Conservation (phyloP, 2,888 invertebrate genomes). For the Bhutanitis thaidina region DNA sequence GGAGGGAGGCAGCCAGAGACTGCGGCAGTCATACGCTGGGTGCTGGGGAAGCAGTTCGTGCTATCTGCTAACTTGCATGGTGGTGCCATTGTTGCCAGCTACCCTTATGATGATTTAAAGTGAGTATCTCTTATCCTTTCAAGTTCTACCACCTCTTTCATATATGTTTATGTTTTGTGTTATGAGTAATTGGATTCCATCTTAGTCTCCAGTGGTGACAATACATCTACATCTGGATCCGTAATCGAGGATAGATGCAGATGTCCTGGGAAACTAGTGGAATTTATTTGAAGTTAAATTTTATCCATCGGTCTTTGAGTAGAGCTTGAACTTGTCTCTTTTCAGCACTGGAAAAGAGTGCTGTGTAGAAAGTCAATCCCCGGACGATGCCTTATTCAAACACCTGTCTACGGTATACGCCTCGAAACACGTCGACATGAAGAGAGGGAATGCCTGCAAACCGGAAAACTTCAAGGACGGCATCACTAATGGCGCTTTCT, state of each 20-base stretch:
- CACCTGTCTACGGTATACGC: conserved; percentile 89
- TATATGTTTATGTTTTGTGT: too few relatives aligned
- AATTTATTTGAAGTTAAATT: too few relatives aligned
- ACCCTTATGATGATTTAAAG: conserved; percentile 95
- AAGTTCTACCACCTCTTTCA: too few relatives aligned
- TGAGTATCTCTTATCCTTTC: conserved; percentile 45
- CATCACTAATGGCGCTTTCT: conserved; percentile 94
- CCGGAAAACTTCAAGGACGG: conserved; percentile 88
- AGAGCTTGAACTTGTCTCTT: too few relatives aligned
- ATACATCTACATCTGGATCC: too few relatives aligned
- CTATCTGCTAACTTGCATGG: conserved; percentile 97
- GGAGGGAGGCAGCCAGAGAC: conserved; percentile 91
- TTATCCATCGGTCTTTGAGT: too few relatives aligned
- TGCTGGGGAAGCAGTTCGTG: conserved; percentile 91
- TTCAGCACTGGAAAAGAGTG: conserved; percentile 79
- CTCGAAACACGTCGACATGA: conserved; percentile 87
- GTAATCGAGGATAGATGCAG: too few relatives aligned
- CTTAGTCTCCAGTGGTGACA: too few relatives aligned
- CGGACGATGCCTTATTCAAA: conserved; percentile 91
- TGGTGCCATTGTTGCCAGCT: conserved; percentile 98
- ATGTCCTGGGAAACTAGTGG: too few relatives aligned
- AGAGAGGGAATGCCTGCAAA: conserved; percentile 84
- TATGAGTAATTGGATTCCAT: too few relatives aligned
- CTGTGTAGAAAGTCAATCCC: conserved; percentile 87
- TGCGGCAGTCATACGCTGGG: conserved; percentile 92